phyloP scores from a whole-genome alignment of 2,113 vertebrate species.

The Aegotheles bennettii region DNA sequence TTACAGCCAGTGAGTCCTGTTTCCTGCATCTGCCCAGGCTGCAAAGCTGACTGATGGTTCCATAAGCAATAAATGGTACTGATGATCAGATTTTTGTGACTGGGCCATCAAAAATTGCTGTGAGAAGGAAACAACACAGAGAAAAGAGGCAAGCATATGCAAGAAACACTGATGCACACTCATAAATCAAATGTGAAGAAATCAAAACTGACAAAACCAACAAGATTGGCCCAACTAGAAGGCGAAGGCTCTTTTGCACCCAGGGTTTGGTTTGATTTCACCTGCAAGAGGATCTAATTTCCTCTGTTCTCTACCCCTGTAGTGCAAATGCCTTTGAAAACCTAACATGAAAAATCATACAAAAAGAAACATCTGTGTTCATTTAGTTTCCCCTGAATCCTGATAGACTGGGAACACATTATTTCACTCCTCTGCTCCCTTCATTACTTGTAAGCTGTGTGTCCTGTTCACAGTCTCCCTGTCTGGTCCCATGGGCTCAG shows the following conservation, averaged over 20 bases:
- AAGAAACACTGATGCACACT: background rate
- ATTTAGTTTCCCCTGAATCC: background rate
- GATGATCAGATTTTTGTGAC: background rate
- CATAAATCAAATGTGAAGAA: background rate
- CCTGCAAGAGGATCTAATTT: background rate
- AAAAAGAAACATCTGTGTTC: background rate
- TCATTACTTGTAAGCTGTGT: background rate
- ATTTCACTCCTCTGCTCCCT: background rate
- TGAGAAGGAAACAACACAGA: background rate
- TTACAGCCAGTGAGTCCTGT: background rate
- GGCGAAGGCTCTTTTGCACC: background rate
- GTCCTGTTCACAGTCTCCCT: background rate
- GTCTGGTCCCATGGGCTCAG: background rate
- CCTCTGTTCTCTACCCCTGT: background rate
- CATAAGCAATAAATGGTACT: background rate
- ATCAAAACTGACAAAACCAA: background rate
- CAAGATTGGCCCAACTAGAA: background rate
- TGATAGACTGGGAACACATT: background rate
- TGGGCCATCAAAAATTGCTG: background rate
- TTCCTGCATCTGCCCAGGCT: background rate
- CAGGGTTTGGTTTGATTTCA: background rate
- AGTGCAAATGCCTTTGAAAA: background rate
- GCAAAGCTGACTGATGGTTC: background rate
- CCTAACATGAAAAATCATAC: background rate
- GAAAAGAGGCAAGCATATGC: background rate